phyloP scores from a whole-genome alignment of 2,797 vertebrate genomes.

The Sebastes kiyomatsui region DNA sequence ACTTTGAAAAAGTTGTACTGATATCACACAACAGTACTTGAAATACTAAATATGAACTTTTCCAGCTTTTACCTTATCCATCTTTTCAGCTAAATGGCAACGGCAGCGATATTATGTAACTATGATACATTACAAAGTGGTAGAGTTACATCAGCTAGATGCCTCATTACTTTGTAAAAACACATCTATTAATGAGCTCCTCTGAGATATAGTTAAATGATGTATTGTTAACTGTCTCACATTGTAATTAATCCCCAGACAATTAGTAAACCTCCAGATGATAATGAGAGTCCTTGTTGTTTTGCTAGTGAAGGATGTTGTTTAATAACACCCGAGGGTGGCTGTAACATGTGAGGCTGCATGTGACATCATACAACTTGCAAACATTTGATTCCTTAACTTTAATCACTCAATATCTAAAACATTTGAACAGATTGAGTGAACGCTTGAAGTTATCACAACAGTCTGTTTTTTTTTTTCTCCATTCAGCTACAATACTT shows the following conservation, averaged over 20 bases:
- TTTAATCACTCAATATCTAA: not conserved
- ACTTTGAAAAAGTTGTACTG: not conserved
- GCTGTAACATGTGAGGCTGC: not conserved
- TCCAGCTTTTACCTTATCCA: not conserved
- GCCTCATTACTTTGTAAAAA: constrained; percentile 50
- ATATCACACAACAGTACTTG: not conserved
- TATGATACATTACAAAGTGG: not conserved
- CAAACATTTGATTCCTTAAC: constrained; percentile 9
- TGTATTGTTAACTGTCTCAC: constrained; percentile 72
- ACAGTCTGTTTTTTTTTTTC: not conserved
- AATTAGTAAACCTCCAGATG: constrained; percentile 23
- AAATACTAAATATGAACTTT: not conserved
- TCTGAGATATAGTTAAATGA: constrained; percentile 54
- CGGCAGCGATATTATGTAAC: not conserved
- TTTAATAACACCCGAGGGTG: constrained; percentile 43
- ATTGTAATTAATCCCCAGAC: constrained; percentile 73
- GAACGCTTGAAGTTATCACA: not conserved
- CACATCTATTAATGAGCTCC: constrained; percentile 73
- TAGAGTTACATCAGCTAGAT: constrained; percentile 53
- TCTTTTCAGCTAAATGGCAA: not conserved
- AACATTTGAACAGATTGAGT: not conserved
- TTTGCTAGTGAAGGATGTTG: constrained; percentile 33
- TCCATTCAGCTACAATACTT: not conserved
- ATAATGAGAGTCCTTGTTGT: constrained; percentile 38
- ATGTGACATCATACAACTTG: not conserved